These are phyloP conservation scores for Allolobophora icterica DNA, from an alignment of 2,888 invertebrate genomes.

Conservation along the genomic window DNA sequence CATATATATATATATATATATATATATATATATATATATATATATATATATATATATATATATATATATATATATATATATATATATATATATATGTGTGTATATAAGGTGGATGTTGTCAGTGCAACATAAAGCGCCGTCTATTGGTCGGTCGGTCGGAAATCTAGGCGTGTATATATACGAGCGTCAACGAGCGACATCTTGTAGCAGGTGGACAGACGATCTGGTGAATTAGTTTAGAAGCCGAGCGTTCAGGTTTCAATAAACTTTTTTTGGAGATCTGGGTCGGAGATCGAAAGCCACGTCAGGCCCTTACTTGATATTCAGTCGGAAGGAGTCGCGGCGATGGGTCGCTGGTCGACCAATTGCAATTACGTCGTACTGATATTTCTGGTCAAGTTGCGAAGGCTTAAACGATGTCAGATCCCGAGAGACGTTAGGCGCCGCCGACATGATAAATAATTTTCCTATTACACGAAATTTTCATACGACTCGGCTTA, in stretches of 20 bases:
- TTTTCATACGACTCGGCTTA: conserved; percentile 8
- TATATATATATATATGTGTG: not conserved
- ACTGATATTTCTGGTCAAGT: not conserved
- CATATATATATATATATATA: too few species aligned
- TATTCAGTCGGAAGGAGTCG: not conserved
- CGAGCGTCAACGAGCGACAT: not conserved
- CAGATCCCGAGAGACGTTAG: not conserved
- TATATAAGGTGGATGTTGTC: not conserved
- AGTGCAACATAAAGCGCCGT: not conserved
- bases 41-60: too few species aligned
- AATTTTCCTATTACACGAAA: not conserved
- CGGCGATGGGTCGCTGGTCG: not conserved
- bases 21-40: too few species aligned
- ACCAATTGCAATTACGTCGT: not conserved
- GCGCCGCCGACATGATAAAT: not conserved
- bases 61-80: not conserved
- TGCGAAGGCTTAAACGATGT: not conserved
- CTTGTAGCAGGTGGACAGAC: not conserved
- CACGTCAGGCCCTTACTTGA: not conserved
- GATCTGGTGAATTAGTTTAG: not conserved
- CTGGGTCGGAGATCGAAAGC: not conserved
- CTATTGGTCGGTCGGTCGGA: not conserved
- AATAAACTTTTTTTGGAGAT: not conserved
- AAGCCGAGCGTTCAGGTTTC: not conserved
- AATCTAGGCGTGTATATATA: not conserved